These are phyloP conservation scores for Bostrychus sinensis DNA, from an alignment of 2,113 vertebrate genomes.

Conservation along the genomic window DNA sequence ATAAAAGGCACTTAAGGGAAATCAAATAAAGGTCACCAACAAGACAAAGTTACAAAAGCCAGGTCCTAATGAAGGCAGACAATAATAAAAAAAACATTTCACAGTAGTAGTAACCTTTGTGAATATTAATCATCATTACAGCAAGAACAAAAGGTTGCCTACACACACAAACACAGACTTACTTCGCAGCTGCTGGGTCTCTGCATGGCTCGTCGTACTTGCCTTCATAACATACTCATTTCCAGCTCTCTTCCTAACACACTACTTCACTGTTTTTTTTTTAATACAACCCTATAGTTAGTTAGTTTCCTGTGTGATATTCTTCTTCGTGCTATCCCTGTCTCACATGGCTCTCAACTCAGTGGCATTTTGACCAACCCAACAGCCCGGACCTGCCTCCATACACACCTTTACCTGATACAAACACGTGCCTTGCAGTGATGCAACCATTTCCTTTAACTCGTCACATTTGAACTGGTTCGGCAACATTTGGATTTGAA, in stretches of 20 bases:
- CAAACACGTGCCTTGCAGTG: slow-evolving; percentile 5
- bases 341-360: slow-evolving; percentile 21
- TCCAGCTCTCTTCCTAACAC: not conserved
- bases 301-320: slow-evolving; percentile 26
- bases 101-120: too few relatives aligned
- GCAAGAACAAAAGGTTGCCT: too few relatives aligned
- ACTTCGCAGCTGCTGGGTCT: slow-evolving; percentile 72
- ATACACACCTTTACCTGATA: slow-evolving; percentile 60
- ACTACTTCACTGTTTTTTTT: not conserved
- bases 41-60: not conserved
- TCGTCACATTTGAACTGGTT: slow-evolving; percentile 16
- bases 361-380: slow-evolving; percentile 25
- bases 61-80: too few relatives aligned
- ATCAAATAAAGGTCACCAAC: not conserved
- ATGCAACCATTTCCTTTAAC: slow-evolving; percentile 22
- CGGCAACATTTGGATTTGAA: not conserved
- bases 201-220: slow-evolving; percentile 40
- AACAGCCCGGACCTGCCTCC: slow-evolving; percentile 46
- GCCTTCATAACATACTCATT: slow-evolving; percentile 34
- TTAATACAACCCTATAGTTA: slow-evolving; percentile 5
- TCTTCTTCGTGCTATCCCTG: slow-evolving; percentile 14
- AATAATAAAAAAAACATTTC: too few relatives aligned
- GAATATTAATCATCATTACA: too few relatives aligned
- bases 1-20: not conserved
- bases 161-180: slow-evolving; percentile 53